phyloP scores from a whole-genome alignment of 2,797 vertebrate genomes.

The Ciconia nigra region DNA sequence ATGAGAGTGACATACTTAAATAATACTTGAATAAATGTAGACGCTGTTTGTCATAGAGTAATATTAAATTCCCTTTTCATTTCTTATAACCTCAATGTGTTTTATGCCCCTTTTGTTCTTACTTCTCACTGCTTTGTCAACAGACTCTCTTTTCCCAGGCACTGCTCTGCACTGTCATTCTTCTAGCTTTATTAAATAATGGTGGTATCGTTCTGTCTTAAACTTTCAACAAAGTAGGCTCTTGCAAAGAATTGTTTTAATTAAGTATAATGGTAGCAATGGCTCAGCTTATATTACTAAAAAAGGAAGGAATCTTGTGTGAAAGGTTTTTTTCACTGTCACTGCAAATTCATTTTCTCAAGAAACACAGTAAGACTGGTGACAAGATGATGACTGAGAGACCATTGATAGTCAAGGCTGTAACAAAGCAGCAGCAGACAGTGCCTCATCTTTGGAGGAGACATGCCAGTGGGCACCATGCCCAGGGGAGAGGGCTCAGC shows the following conservation, averaged over 20 bases:
- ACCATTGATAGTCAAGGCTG: not conserved
- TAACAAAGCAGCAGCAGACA: not conserved
- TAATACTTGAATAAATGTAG: not conserved
- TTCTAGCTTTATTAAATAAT: not conserved
- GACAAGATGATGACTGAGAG: not conserved
- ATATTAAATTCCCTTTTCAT: not conserved
- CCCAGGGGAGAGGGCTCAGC: not conserved
- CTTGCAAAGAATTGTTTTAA: not conserved
- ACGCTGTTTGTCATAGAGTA: not conserved
- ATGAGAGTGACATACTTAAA: not conserved
- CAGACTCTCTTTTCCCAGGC: not conserved
- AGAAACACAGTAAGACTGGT: not conserved
- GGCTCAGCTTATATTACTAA: not conserved
- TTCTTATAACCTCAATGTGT: not conserved
- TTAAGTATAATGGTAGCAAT: not conserved
- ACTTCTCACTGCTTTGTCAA: not conserved
- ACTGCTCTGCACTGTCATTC: not conserved
- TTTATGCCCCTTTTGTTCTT: not conserved
- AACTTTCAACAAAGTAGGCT: not conserved
- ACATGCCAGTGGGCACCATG: rapidly evolving
- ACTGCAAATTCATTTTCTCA: not conserved
- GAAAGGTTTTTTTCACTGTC: not conserved
- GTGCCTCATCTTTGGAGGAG: rapidly evolving
- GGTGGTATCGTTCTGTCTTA: not conserved
- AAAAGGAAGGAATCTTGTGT: not conserved